Evolutionary conservation across 35 echinoderm and acorn worm species (phyloP).

Genomic region (Chiridota heheva): DNA sequence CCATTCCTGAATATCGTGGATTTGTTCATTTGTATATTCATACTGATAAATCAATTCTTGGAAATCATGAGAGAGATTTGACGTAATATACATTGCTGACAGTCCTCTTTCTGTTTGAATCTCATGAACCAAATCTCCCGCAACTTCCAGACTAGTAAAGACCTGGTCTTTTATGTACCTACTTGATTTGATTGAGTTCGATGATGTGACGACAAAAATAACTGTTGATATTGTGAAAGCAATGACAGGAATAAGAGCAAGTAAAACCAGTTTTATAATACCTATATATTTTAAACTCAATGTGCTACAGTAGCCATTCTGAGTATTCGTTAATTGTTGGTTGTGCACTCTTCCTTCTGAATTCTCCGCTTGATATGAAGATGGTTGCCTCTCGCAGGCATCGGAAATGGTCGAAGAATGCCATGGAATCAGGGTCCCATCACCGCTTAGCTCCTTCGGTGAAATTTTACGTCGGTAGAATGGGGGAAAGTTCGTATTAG

Average conservation of each 20-base stretch:
- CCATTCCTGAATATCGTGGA: neutral
- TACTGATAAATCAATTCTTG: neutral
- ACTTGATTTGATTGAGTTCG: neutral
- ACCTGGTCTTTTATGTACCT: neutral
- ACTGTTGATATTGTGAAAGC: neutral
- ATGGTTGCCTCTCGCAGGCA: no score
- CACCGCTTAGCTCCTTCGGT: no score
- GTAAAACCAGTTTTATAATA: no score
- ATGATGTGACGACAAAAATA: neutral
- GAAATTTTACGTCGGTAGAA: no score
- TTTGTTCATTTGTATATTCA: neutral
- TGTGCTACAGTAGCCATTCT: no score
- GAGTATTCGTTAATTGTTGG: no score
- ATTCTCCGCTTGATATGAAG: no score
- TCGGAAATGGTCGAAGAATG: no score
- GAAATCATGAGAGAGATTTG: neutral
- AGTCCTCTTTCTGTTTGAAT: constrained; percentile 29
- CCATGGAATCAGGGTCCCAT: no score
- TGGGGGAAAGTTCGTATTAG: no score
- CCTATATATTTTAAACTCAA: no score
- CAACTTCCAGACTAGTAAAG: neutral
- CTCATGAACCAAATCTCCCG: constrained; percentile 12
- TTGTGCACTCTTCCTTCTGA: no score
- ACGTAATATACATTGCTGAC: constrained; percentile 24
- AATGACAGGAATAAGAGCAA: neutral